These are phyloP conservation scores for Procavia capensis DNA, from an alignment of 2,113 vertebrate species.

Conservation along the genomic window DNA sequence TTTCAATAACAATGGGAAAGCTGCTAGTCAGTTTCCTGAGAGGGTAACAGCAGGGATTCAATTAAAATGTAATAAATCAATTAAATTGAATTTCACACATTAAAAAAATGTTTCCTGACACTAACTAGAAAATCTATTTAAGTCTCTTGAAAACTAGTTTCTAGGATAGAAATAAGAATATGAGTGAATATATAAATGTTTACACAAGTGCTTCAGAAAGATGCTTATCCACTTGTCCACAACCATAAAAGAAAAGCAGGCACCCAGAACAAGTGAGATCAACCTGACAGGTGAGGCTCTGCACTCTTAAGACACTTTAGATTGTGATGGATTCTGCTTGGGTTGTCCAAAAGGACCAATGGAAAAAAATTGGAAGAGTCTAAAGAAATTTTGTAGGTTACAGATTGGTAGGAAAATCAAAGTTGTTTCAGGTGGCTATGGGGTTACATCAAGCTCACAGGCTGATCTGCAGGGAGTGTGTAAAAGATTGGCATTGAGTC, in stretches of 20 bases:
- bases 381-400: constrained; percentile 22
- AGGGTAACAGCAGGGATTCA: constrained; percentile 64
- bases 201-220: neutral
- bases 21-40: constrained; percentile 56
- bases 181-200: neutral
- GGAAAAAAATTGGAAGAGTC: neutral
- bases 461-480: neutral
- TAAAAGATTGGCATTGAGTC: neutral
- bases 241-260: neutral
- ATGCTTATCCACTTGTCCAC: neutral
- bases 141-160: constrained; percentile 49
- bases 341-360: neutral
- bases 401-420: neutral
- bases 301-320: neutral
- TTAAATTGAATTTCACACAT: constrained; percentile 60
- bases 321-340: neutral
- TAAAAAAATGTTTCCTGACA: constrained; percentile 56
- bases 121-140: neutral
- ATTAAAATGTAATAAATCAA: constrained; percentile 74
- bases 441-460: neutral
- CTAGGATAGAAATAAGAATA: constrained; percentile 40
- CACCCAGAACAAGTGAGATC: neutral
- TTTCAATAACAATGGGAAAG: constrained; percentile 74
- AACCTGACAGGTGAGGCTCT: neutral
- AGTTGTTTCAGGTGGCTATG: neutral